Evolutionary conservation across 2,797 vertebrate genomes (phyloP).

Genomic region (Falco concolor): DNA sequence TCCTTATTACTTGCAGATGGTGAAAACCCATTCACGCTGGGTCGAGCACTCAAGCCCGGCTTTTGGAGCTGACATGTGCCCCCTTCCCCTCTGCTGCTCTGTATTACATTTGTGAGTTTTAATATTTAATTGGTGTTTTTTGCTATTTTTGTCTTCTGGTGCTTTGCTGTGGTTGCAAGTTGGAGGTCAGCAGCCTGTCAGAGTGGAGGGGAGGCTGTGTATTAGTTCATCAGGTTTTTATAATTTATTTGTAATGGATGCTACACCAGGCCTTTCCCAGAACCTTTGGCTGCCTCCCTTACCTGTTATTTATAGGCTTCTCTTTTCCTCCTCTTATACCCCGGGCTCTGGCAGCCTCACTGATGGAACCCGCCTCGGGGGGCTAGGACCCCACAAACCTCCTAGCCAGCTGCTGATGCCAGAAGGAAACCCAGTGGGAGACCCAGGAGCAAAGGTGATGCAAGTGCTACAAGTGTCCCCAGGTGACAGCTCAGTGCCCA

Average conservation of each 20-base stretch:
- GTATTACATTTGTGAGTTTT: conserved; percentile 13
- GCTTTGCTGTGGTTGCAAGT: not conserved
- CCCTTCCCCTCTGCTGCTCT: not conserved
- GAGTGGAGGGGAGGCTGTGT: not conserved
- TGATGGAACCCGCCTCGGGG: accelerated
- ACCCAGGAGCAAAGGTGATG: too few species aligned
- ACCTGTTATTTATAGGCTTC: not conserved
- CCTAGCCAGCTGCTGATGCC: accelerated
- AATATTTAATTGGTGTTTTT: conserved; percentile 48
- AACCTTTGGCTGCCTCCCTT: not conserved
- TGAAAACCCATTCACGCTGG: not conserved
- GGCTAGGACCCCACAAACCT: not conserved
- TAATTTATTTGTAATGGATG: not conserved
- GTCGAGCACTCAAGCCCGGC: not conserved
- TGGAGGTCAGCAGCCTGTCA: not conserved
- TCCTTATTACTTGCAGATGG: conserved; percentile 13
- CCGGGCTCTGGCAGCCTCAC: not conserved
- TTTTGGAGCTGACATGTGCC: not conserved
- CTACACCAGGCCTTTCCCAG: not conserved
- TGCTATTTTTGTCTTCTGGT: conserved; percentile 19
- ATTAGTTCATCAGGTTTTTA: not conserved
- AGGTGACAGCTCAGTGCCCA: not conserved
- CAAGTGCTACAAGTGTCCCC: accelerated
- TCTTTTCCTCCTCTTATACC: not conserved
- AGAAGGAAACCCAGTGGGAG: not conserved